Conservation (phyloP, 2,113 vertebrate genomes). For the Apodemus speciosus region DNA sequence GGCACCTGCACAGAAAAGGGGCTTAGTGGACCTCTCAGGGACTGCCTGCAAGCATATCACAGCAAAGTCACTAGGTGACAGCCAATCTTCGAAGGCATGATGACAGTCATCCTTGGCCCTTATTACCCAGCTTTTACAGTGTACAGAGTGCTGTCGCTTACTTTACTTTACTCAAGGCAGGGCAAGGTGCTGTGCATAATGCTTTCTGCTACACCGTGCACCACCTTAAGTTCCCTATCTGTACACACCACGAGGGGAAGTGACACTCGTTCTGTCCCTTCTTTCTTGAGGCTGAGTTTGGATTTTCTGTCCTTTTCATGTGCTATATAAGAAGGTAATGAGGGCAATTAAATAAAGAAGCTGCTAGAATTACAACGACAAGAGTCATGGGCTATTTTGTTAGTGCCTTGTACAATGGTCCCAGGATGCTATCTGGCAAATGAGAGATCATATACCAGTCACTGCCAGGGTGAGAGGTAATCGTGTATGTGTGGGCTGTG, state of each 20-base stretch:
- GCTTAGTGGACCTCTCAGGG: constrained; percentile 25
- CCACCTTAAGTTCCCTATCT: background rate
- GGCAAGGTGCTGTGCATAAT: background rate
- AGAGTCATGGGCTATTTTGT: constrained; percentile 42
- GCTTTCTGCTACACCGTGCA: background rate
- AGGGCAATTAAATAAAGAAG: constrained; percentile 50
- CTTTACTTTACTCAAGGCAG: constrained; percentile 25
- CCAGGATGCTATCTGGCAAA: constrained; percentile 24
- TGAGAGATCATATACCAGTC: background rate
- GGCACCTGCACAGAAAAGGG: constrained; percentile 53
- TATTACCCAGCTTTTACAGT: constrained; percentile 61
- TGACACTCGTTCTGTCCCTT: constrained; percentile 15
- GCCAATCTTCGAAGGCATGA: constrained; percentile 53
- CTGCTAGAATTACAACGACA: constrained; percentile 48
- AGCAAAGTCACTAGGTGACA: constrained; percentile 57
- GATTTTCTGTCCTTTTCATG: background rate
- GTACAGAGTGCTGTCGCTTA: constrained; percentile 38
- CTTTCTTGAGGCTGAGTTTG: constrained; percentile 35
- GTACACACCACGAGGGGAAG: background rate
- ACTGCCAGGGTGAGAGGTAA: constrained; percentile 6
- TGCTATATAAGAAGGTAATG: constrained; percentile 25
- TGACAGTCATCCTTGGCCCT: constrained; percentile 53
- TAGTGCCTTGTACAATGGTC: background rate
- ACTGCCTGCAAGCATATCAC: constrained; percentile 60
- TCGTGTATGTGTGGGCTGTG: background rate